Evolutionary conservation across 37 sponge, comb jelly and placozoan species (phyloP).

Genomic region (Beroe ovata): DNA sequence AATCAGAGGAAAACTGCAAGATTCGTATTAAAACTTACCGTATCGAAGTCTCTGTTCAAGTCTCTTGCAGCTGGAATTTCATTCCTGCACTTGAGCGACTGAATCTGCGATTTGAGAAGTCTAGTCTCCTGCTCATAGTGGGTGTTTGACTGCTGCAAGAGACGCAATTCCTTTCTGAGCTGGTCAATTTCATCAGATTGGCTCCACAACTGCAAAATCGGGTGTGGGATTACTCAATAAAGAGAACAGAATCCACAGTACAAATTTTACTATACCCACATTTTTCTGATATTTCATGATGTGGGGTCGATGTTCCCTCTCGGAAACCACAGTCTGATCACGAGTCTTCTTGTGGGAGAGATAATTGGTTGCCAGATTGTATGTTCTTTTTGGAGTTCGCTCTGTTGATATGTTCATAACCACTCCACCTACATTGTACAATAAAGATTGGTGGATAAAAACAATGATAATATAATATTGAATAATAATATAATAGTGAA

Average conservation of each 20-base stretch:
- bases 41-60: neutral
- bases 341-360: neutral
- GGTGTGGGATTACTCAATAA: too few relatives aligned
- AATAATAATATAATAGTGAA: too few relatives aligned
- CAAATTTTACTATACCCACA: too few relatives aligned
- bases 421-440: too few relatives aligned
- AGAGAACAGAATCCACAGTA: too few relatives aligned
- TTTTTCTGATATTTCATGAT: neutral
- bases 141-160: constrained; percentile 43
- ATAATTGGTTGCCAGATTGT: neutral
- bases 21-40: constrained; percentile 3
- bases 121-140: constrained; percentile 56
- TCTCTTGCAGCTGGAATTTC: neutral
- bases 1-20: too few relatives aligned
- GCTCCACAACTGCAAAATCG: constrained; percentile 22
- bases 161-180: constrained; percentile 1
- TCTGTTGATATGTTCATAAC: neutral
- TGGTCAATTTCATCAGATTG: neutral
- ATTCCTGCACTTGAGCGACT: neutral
- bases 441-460: too few relatives aligned
- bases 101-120: constrained; percentile 14
- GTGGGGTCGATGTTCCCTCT: neutral
- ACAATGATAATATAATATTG: too few relatives aligned
- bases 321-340: neutral
- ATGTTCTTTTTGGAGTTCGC: neutral